Conservation (phyloP, 2,888 invertebrate genomes). For the Glaucopsyche alexis region DNA sequence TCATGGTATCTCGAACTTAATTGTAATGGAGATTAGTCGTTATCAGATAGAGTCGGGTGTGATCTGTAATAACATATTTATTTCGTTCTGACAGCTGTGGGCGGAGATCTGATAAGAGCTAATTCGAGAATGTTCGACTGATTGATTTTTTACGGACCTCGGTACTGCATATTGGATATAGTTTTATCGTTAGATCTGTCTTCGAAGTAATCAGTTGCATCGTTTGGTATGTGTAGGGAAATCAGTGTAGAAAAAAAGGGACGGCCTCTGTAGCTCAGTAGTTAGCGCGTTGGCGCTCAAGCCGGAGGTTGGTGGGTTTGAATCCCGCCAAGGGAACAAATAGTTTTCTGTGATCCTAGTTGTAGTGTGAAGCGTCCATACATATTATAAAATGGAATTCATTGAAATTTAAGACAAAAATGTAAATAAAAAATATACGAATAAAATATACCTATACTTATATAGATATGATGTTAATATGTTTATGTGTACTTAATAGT, state of each 20-base stretch:
- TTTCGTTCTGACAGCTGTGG: conserved; percentile 76
- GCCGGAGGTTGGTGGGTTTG: too few relatives aligned
- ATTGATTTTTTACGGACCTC: conserved; percentile 34
- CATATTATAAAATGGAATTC: too few relatives aligned
- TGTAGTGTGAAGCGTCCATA: too few relatives aligned
- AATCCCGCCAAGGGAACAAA: too few relatives aligned
- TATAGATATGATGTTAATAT: too few relatives aligned
- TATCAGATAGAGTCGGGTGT: conserved; percentile 71
- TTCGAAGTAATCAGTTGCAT: neutral
- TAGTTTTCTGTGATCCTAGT: too few relatives aligned
- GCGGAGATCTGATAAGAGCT: conserved; percentile 67
- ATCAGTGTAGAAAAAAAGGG: neutral
- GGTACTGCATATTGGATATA: neutral
- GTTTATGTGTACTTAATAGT: too few relatives aligned
- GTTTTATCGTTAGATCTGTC: conserved; percentile 16
- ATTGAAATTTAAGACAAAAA: too few relatives aligned
- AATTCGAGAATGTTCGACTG: conserved; percentile 50
- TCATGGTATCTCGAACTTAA: conserved; percentile 62
- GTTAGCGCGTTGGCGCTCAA: too few relatives aligned
- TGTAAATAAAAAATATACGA: too few relatives aligned
- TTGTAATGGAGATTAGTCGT: conserved; percentile 75
- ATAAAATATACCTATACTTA: too few relatives aligned
- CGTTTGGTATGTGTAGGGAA: neutral
- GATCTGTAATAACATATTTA: conserved; percentile 77
- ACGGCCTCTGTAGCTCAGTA: too few relatives aligned